These are phyloP conservation scores for Melanotaenia parkinsoni DNA, from an alignment of 2,797 vertebrate species.

Conservation along the genomic window DNA sequence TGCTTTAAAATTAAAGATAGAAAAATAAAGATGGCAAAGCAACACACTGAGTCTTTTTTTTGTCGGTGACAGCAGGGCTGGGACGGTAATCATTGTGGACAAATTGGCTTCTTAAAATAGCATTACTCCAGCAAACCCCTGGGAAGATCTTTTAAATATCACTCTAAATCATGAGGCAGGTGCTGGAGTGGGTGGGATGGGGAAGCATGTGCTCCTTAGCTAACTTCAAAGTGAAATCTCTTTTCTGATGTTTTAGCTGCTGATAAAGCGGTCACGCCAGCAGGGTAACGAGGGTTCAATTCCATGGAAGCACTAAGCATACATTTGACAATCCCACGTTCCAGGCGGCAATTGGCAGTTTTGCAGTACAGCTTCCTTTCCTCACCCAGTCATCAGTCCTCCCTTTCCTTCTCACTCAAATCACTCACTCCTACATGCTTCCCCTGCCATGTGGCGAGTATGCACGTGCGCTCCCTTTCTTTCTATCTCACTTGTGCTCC, in stretches of 20 bases:
- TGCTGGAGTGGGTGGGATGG: slow-evolving; percentile 10
- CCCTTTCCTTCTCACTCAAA: slow-evolving; percentile 42
- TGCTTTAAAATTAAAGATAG: background rate
- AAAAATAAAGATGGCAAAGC: slow-evolving; percentile 22
- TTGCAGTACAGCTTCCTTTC: slow-evolving; percentile 31
- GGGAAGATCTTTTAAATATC: slow-evolving; percentile 40
- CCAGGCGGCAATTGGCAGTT: slow-evolving; percentile 44
- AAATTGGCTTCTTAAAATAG: slow-evolving; percentile 62
- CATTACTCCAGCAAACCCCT: slow-evolving; percentile 27
- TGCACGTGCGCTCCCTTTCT: slow-evolving; percentile 79
- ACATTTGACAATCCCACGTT: slow-evolving; percentile 22
- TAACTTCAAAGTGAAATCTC: slow-evolving; percentile 41
- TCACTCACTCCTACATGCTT: slow-evolving; percentile 58
- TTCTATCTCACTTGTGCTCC: slow-evolving; percentile 79
- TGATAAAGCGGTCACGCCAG: slow-evolving; percentile 26
- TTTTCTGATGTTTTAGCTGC: slow-evolving; percentile 46
- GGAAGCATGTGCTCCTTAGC: slow-evolving; percentile 14
- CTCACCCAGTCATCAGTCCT: slow-evolving; percentile 37
- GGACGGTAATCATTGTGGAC: slow-evolving; percentile 34
- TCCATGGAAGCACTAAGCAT: slow-evolving; percentile 12
- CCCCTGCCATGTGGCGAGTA: slow-evolving; percentile 77
- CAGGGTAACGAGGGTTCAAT: slow-evolving; percentile 2
- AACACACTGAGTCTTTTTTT: slow-evolving; percentile 31
- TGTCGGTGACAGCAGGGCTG: slow-evolving; percentile 35
- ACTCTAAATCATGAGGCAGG: slow-evolving; percentile 37